phyloP scores from a whole-genome alignment of 2,113 vertebrate species.

The Lamprotornis superbus region DNA sequence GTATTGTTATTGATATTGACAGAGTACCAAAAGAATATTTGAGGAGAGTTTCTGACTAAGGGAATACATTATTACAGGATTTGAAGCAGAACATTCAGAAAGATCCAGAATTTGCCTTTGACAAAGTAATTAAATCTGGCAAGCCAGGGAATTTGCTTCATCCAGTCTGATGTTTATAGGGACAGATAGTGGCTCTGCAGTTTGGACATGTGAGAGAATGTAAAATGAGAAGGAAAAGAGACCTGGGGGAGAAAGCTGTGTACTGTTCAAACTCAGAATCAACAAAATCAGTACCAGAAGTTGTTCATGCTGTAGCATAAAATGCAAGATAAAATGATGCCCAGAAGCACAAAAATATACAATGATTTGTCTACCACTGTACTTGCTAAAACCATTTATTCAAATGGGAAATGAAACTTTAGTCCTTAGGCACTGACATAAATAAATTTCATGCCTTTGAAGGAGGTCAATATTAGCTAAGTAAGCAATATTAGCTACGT shows the following conservation, averaged over 20 bases:
- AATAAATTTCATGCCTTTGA: not conserved
- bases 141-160: not conserved
- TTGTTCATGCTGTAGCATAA: not conserved
- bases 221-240: not conserved
- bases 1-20: not conserved
- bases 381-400: not conserved
- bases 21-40: not conserved
- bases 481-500: not conserved
- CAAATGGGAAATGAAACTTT: not conserved
- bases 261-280: not conserved
- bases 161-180: not conserved
- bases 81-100: not conserved
- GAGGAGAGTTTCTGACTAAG: not conserved
- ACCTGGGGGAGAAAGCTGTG: not conserved
- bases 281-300: not conserved
- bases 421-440: not conserved
- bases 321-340: not conserved
- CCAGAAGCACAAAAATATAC: not conserved
- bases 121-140: not conserved
- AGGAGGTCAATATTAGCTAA: slow-evolving; percentile 5
- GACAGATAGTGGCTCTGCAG: not conserved
- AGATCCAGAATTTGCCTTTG: not conserved
- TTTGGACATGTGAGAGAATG: not conserved
- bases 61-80: not conserved
- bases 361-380: not conserved